Percentiles rank a stretch among this genome's conserved stretches.
Evolutionary conservation across 2,797 vertebrate species (phyloP).

Genomic region (Rhinichthys osculus): DNA sequence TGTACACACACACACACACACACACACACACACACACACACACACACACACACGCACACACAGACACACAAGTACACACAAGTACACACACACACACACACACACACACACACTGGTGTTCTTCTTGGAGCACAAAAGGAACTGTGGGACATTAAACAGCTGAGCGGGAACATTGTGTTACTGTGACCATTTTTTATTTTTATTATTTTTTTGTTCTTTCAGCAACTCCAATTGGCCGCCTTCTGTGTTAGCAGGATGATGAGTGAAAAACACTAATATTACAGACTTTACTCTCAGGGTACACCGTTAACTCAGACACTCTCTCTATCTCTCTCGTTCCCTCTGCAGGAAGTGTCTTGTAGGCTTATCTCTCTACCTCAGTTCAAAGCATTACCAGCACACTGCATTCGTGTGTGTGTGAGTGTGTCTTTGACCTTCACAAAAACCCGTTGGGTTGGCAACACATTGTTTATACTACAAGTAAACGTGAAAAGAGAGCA

Average conservation of each 20-base stretch:
- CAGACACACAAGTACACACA: no score
- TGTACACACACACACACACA: background rate
- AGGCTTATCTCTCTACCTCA: conserved; percentile 69
- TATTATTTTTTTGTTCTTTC: no score
- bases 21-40: conserved; percentile 10
- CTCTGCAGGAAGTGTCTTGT: conserved; percentile 52
- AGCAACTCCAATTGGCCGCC: no score
- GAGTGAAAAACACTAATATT: background rate
- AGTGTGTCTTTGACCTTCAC: conserved; percentile 51
- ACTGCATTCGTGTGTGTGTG: conserved; percentile 41
- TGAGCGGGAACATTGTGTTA: conserved; percentile 25
- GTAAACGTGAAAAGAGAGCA: conserved; percentile 19
- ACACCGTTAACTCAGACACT: background rate
- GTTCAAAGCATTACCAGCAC: conserved; percentile 61
- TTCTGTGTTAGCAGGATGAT: background rate
- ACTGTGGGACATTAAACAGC: conserved; percentile 46
- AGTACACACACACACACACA: conserved; percentile 9
- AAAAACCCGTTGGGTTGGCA: conserved; percentile 27
- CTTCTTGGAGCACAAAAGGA: conserved; percentile 9
- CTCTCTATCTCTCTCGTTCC: conserved; percentile 6
- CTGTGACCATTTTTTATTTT: background rate
- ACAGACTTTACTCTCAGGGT: background rate
- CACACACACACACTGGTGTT: conserved; percentile 7
- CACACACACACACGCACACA: background rate
- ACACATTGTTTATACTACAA: conserved; percentile 34